Evolutionary conservation across 1,140 invertebrate species (phyloP).

Genomic region (Psix sp.): DNA sequence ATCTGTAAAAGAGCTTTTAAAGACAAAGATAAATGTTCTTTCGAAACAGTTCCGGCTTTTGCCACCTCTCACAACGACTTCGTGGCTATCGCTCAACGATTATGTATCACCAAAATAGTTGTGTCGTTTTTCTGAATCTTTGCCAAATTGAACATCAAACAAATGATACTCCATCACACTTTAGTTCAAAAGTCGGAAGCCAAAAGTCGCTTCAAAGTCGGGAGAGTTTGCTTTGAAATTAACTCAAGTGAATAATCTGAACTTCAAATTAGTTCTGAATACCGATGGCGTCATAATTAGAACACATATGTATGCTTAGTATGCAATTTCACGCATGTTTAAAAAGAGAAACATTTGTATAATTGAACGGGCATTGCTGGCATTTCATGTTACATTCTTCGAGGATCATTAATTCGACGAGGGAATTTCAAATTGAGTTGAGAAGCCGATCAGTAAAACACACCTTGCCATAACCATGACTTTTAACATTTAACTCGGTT

Average conservation of each 20-base stretch:
- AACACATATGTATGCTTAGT: slow-evolving; percentile 26
- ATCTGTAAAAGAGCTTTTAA: slow-evolving; percentile 17
- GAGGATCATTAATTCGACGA: slow-evolving; percentile 7
- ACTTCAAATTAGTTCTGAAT: slow-evolving; percentile 43
- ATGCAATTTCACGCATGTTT: slow-evolving; percentile 40
- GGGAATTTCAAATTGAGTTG: too few species aligned
- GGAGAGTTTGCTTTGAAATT: slow-evolving; percentile 19
- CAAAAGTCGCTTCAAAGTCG: slow-evolving; percentile 8
- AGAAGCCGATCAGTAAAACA: too few species aligned
- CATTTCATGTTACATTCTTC: slow-evolving; percentile 30
- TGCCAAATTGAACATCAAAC: too few species aligned
- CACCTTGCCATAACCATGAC: too few species aligned
- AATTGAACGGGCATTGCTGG: slow-evolving; percentile 25
- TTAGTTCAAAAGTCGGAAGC: slow-evolving; percentile 1
- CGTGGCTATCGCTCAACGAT: too few species aligned
- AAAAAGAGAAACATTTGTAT: slow-evolving; percentile 17
- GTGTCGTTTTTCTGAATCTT: too few species aligned
- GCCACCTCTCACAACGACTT: too few species aligned
- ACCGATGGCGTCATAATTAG: slow-evolving; percentile 49
- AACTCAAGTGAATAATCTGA: slow-evolving; percentile 40
- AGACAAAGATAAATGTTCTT: slow-evolving; percentile 31
- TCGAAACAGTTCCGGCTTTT: too few species aligned
- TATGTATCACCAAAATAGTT: too few species aligned
- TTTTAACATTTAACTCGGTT: too few species aligned
- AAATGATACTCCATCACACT: too few species aligned